Base-by-base conservation (phyloP, 2,888 invertebrate genomes). In the Epirrhoe alternata region DNA sequence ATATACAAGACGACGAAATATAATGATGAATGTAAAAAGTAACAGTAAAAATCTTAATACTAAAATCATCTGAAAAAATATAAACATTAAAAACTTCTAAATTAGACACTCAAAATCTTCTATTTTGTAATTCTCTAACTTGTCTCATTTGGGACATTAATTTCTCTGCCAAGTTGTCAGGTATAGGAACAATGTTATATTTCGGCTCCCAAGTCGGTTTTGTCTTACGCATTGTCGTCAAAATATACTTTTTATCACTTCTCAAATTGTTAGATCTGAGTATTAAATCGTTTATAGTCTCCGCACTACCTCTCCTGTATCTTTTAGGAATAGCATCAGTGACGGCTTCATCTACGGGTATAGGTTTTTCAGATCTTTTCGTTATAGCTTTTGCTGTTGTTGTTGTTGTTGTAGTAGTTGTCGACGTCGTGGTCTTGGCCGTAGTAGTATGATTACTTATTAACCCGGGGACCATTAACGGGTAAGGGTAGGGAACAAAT, bases 181-280 rank as follows among this genome's bases (percentile, higher is more conserved):
- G 82, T 52, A 89, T 84, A 0, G 87, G 88, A 5, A 89, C 80
- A 38, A 89, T 84, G n/a, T 87, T 87, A 66, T 82, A 87, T 60
- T 84, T 87, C 0, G 89, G 84, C 52, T 84, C 70, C 83, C 83
- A 83, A 24, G 83, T 77, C 0, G 85, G 80, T 63, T 83, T 84
- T 0, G 81, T 85, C 52, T 79, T 78, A 52, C 85, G 76, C 24
- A 85, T 50, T 10, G 83, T 71, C 6, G 84, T 80, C 61, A 84
- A 42, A 54, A 82, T 81, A 56, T 80, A 81, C 59, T 78, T 81
- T n/a, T 64, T 76, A 16, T 77, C 77, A 1, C 69, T 66, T 14
- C 74, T 72, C 31, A 63, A 57, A 6, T 71, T 71, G 0, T 52
- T 42, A n/a, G 53, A 38, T 54, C 33, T 66, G 8, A 55, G 12